Conservation (phyloP, 2,797 vertebrate species). For the Liasis olivaceus region DNA sequence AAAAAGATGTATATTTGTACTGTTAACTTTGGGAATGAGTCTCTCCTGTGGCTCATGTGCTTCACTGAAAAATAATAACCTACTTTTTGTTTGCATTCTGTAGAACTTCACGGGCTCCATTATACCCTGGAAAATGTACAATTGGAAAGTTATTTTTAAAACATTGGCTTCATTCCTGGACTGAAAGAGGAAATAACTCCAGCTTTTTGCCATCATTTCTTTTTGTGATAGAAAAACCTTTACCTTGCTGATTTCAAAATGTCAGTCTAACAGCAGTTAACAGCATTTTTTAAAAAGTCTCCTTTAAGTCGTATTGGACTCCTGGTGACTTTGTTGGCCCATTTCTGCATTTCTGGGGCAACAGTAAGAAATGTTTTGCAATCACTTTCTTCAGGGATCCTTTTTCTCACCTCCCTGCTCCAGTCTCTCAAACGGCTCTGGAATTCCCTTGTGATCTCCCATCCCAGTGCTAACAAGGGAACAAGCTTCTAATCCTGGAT, state of each 20-base stretch:
- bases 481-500: neutral
- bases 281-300: neutral
- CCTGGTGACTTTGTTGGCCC: neutral
- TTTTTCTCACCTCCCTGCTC: neutral
- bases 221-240: neutral
- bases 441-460: neutral
- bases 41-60: neutral
- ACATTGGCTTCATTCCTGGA: neutral
- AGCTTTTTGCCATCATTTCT: neutral
- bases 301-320: neutral
- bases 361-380: neutral
- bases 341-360: neutral
- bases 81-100: neutral
- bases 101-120: neutral
- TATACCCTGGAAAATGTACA: neutral
- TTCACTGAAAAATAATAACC: neutral
- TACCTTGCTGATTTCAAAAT: neutral
- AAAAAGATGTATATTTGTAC: neutral
- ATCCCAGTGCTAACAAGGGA: neutral
- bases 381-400: neutral
- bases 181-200: neutral
- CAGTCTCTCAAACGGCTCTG: neutral
- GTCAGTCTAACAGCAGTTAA: neutral
- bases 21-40: neutral
- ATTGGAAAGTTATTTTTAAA: neutral